These are phyloP conservation scores for Ageneiosus marmoratus DNA, from an alignment of 2,113 vertebrate species.

Conservation along the genomic window DNA sequence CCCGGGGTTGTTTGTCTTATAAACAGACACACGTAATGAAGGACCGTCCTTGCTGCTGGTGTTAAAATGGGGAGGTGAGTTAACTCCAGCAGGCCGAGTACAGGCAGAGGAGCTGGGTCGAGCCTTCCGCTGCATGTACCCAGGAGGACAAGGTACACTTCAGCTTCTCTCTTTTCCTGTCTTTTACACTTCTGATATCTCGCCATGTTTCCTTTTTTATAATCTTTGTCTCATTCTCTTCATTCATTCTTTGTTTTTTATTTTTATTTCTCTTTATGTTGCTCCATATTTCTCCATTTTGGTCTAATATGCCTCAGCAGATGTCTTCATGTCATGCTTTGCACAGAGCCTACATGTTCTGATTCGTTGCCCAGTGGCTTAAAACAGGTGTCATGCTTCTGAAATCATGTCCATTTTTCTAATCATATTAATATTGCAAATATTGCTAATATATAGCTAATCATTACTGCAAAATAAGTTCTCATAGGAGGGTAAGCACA, in stretches of 20 bases:
- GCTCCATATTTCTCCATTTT: background rate
- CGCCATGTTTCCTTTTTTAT: background rate
- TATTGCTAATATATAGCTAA: background rate
- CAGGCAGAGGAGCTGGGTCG: constrained; percentile 95
- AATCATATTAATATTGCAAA: background rate
- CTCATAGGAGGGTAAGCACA: too few relatives aligned
- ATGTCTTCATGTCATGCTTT: background rate
- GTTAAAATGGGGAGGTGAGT: constrained; percentile 95
- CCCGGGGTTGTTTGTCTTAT: constrained; percentile 10
- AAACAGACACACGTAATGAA: constrained; percentile 78
- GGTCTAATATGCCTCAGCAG: background rate
- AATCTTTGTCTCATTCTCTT: background rate
- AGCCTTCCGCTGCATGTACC: constrained; percentile 98
- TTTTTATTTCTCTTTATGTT: background rate
- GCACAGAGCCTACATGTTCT: background rate
- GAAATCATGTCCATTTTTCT: background rate
- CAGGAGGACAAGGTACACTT: constrained; percentile 89
- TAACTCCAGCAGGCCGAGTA: constrained; percentile 91
- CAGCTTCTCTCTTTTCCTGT: background rate
- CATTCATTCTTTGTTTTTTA: background rate
- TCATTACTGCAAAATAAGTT: too few relatives aligned
- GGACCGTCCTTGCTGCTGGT: constrained; percentile 88
- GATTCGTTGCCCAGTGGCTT: background rate
- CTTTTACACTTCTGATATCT: background rate
- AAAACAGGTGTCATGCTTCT: background rate